Conservation (phyloP, 2,888 invertebrate genomes). For the Pycnomerus fuliginosus region DNA sequence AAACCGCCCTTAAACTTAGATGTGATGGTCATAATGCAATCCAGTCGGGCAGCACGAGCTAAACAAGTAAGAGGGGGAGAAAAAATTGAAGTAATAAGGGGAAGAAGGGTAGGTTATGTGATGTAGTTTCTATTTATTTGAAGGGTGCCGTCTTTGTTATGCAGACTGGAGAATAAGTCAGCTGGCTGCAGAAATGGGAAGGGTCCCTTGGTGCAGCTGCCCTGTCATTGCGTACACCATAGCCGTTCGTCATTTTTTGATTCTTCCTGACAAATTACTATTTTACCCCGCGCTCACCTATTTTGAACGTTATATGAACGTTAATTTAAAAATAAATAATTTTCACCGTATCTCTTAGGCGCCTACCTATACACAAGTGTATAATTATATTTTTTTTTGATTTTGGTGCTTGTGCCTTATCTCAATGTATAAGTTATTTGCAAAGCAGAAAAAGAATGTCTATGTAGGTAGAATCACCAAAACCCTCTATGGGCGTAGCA, state of each 20-base stretch:
- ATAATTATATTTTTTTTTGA: too few species aligned
- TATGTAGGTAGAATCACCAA: too few species aligned
- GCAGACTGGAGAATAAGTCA: conserved; percentile 51
- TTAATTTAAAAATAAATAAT: neutral
- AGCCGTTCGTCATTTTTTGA: conserved; percentile 29
- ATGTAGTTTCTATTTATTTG: conserved; percentile 42
- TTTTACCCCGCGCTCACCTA: too few species aligned
- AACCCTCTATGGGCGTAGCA: too few species aligned
- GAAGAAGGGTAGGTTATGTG: conserved; percentile 38
- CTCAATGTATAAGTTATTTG: too few species aligned
- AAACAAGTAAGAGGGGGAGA: conserved; percentile 32
- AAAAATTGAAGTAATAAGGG: conserved; percentile 38
- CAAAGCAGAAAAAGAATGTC: too few species aligned
- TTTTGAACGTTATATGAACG: too few species aligned
- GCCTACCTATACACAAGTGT: too few species aligned
- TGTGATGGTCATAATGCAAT: conserved; percentile 21
- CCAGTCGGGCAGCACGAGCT: conserved; percentile 33
- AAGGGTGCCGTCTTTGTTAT: conserved; percentile 52
- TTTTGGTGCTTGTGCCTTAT: too few species aligned
- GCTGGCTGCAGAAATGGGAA: conserved; percentile 46
- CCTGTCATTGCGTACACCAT: conserved; percentile 28
- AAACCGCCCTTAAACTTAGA: conserved; percentile 33
- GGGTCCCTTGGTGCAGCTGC: conserved; percentile 36
- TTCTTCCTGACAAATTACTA: too few species aligned
- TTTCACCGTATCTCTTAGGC: too few species aligned